A percentile compares a stretch with the other conserved stretches of the same genome.
Conservation (phyloP, 2,113 vertebrate species). For the Reinhardtius hippoglossoides region DNA sequence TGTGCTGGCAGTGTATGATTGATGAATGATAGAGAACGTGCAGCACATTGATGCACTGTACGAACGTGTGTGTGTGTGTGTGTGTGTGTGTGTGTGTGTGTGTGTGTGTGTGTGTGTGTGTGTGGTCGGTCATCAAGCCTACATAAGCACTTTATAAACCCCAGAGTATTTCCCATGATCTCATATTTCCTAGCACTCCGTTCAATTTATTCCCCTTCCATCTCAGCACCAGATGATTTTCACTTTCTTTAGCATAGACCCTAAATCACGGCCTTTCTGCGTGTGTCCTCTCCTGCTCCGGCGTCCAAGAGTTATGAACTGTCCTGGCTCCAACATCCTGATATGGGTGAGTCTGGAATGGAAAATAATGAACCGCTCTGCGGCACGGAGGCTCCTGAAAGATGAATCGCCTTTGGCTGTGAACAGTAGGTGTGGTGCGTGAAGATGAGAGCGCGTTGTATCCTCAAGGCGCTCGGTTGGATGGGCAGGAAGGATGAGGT, state of each 20-base stretch:
- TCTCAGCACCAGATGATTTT: no score
- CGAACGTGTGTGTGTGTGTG: no score
- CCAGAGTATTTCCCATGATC: no score
- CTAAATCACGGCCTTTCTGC: not conserved
- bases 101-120: no score
- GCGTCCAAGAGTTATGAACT: not conserved
- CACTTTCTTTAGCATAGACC: no score
- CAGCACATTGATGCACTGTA: no score
- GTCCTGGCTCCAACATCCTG: not conserved
- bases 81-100: no score
- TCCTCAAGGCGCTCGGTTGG: constrained; percentile 27
- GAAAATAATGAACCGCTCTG: constrained; percentile 28
- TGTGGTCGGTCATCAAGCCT: no score
- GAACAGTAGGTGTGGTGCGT: constrained; percentile 52
- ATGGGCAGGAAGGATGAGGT: constrained; percentile 65
- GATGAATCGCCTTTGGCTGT: constrained; percentile 46
- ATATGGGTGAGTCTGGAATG: constrained; percentile 30
- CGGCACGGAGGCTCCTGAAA: constrained; percentile 11
- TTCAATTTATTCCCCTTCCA: not conserved
- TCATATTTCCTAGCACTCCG: not conserved
- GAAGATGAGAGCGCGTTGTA: constrained; percentile 38
- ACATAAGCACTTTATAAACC: no score
- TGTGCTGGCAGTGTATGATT: no score
- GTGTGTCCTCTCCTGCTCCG: not conserved
- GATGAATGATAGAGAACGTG: no score